Evolutionary conservation across 1,140 invertebrate species (phyloP).

Genomic region (Adoxophyes honmai): DNA sequence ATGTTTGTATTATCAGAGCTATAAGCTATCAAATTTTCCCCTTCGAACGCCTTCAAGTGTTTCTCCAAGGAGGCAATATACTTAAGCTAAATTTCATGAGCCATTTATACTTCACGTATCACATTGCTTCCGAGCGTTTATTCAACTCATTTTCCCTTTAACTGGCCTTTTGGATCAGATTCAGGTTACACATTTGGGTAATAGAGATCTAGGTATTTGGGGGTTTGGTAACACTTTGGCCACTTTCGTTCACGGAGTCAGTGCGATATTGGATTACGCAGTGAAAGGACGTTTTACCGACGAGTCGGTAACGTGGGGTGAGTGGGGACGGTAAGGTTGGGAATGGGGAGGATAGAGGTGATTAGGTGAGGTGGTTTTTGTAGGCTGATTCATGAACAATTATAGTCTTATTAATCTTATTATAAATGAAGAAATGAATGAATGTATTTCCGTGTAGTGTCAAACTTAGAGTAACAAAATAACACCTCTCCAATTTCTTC

Average conservation of each 20-base stretch:
- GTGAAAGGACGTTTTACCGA: neutral
- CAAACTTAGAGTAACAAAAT: too few species aligned
- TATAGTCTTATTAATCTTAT: too few species aligned
- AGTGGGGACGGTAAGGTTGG: too few species aligned
- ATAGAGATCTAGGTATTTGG: slow-evolving; percentile 10
- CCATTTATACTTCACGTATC: slow-evolving; percentile 59
- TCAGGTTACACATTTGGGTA: slow-evolving; percentile 9
- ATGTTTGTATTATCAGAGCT: slow-evolving; percentile 42
- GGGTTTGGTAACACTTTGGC: neutral
- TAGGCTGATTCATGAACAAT: too few species aligned
- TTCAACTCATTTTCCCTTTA: slow-evolving; percentile 42
- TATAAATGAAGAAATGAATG: too few species aligned
- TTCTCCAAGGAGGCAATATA: slow-evolving; percentile 62
- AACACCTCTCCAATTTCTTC: too few species aligned
- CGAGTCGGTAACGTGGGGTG: too few species aligned
- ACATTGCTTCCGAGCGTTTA: slow-evolving; percentile 51
- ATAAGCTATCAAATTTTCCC: slow-evolving; percentile 68
- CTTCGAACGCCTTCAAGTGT: slow-evolving; percentile 47
- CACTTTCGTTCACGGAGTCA: slow-evolving; percentile 1
- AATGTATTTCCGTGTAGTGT: too few species aligned
- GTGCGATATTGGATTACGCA: neutral
- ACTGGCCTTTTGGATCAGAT: slow-evolving; percentile 21
- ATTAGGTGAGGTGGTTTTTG: too few species aligned
- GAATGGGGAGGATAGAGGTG: too few species aligned
- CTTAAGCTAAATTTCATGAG: slow-evolving; percentile 69